A percentile compares a stretch with the other conserved stretches of the same genome.
Evolutionary conservation across 2,113 vertebrate genomes (phyloP).

Genomic region (Cervus canadensis): DNA sequence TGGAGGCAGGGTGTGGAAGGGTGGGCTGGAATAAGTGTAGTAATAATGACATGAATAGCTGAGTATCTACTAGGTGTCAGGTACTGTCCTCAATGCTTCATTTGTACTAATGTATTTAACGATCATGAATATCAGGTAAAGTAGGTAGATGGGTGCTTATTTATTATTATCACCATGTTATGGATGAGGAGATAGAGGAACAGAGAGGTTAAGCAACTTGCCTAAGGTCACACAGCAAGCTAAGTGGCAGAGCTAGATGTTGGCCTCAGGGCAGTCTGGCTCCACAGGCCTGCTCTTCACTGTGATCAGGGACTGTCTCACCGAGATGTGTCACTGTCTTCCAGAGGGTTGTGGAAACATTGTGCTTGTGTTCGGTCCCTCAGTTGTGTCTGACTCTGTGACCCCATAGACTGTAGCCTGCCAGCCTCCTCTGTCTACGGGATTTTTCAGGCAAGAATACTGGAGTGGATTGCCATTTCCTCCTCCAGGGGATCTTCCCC

Average conservation of each 20-base stretch:
- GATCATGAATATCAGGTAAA: neutral
- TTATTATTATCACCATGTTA: neutral
- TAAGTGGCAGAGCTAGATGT: neutral
- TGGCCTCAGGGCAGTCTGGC: neutral
- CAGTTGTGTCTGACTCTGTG: neutral
- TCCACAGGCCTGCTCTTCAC: neutral
- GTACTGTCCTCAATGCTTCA: neutral
- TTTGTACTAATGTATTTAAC: neutral
- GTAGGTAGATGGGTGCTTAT: neutral
- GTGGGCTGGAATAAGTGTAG: accelerated
- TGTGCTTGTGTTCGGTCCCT: neutral
- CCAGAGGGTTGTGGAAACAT: neutral
- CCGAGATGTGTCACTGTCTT: neutral
- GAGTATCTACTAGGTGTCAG: neutral
- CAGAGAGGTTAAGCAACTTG: neutral
- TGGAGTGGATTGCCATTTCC: neutral
- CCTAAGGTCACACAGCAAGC: neutral
- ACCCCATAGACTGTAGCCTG: neutral
- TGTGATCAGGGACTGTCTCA: neutral
- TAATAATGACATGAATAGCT: accelerated
- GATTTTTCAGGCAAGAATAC: neutral
- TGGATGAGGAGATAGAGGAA: neutral
- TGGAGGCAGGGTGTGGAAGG: too few relatives aligned
- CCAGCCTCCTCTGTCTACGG: neutral
- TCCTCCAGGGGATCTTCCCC: neutral